Percentiles rank a stretch among this genome's conserved stretches.
Conservation (phyloP, 2,113 vertebrate genomes). For the Eublepharis macularius region DNA sequence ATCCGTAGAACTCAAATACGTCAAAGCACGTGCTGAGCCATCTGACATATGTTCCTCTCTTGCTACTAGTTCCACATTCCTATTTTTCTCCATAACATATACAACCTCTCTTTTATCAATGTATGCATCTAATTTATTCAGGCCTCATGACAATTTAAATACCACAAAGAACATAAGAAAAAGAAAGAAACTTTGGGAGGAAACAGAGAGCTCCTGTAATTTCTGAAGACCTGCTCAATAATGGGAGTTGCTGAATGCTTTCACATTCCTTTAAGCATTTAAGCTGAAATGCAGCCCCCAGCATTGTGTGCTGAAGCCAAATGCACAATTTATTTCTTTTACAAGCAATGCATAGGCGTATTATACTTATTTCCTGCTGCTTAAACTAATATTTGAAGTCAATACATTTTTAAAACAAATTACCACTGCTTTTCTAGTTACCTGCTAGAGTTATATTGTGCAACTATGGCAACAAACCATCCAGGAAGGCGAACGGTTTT, state of each 20-base stretch:
- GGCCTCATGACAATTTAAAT: constrained; percentile 36
- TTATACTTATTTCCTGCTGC: constrained; percentile 45
- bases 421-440: constrained; percentile 38
- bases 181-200: constrained; percentile 28
- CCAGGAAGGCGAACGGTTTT: no score
- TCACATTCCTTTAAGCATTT: constrained; percentile 49
- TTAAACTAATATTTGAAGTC: constrained; percentile 47
- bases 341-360: constrained; percentile 47
- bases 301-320: constrained; percentile 35
- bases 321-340: constrained; percentile 51
- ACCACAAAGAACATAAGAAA: constrained; percentile 16
- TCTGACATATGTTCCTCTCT: constrained; percentile 23
- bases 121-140: constrained; percentile 8
- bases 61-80: constrained; percentile 28
- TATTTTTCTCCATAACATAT: neutral
- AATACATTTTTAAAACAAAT: constrained; percentile 44
- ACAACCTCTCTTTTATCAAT: neutral
- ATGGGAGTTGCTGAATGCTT: constrained; percentile 32
- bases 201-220: neutral
- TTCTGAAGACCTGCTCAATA: constrained; percentile 29
- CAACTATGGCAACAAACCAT: constrained; percentile 23
- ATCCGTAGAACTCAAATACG: neutral
- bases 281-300: constrained; percentile 42
- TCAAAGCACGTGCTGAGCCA: neutral
- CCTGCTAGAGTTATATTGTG: constrained; percentile 4